Conservation (phyloP, 2,113 vertebrate species). For the Pseudopodoces humilis region DNA sequence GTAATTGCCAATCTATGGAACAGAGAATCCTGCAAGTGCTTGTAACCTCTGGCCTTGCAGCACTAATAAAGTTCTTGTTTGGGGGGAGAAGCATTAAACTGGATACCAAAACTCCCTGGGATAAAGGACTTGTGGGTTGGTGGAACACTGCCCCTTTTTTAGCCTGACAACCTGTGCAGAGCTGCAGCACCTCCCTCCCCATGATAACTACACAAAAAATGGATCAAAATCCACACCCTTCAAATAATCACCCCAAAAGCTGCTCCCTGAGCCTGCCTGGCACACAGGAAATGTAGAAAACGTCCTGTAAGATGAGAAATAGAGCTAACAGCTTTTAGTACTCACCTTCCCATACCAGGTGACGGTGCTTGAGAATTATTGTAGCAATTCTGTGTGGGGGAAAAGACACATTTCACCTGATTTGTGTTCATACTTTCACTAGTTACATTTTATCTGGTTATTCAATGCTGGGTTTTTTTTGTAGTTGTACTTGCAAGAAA, state of each 20-base stretch:
- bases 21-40: not conserved
- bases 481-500: not conserved
- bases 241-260: not conserved
- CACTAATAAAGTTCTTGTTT: not conserved
- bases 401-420: not conserved
- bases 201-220: not conserved
- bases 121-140: not conserved
- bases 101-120: not conserved
- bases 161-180: not conserved
- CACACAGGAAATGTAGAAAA: not conserved
- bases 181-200: not conserved
- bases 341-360: constrained; percentile 97
- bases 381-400: constrained; percentile 86
- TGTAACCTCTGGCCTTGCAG: not conserved
- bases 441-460: not conserved
- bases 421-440: not conserved
- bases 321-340: not conserved
- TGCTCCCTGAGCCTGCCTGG: not conserved
- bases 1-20: not conserved
- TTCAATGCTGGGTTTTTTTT: not conserved
- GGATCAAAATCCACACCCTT: not conserved
- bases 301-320: accelerated
- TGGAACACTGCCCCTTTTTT: not conserved
- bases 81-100: not conserved
- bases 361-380: constrained; percentile 98